A percentile compares a stretch with the other conserved stretches of the same genome.
These are phyloP conservation scores for Macroglossus sobrinus DNA, from an alignment of 2,113 vertebrate species.

Conservation along the genomic window DNA sequence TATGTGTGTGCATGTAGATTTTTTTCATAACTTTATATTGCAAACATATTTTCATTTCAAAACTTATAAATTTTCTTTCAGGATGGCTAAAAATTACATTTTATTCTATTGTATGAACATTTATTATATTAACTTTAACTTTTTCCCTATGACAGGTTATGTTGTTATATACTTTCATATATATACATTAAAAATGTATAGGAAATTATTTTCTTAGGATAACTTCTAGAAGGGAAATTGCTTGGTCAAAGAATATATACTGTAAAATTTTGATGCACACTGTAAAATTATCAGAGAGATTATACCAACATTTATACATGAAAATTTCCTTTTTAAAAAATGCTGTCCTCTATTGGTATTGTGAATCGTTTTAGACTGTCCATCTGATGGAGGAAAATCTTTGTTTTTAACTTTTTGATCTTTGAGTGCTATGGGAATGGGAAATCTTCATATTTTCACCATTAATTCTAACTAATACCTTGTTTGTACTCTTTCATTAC, in stretches of 20 bases:
- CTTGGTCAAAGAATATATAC: background rate
- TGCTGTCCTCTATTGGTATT: background rate
- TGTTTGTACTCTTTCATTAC: background rate
- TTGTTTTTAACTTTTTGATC: background rate
- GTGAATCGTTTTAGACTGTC: background rate
- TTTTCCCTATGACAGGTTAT: background rate
- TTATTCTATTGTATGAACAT: background rate
- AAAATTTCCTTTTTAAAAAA: background rate
- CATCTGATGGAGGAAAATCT: background rate
- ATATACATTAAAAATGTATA: background rate
- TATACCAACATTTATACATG: background rate
- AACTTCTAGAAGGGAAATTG: background rate
- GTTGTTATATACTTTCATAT: background rate
- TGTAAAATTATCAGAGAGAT: background rate
- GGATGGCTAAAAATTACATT: background rate
- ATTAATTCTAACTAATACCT: background rate
- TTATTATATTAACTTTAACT: conserved; percentile 3
- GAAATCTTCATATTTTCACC: background rate
- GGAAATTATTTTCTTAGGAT: background rate
- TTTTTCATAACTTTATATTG: background rate
- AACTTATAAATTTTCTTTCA: background rate
- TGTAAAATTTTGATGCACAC: background rate
- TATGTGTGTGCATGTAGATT: background rate
- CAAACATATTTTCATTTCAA: background rate
- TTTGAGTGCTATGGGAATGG: background rate